Percentiles rank a stretch among this genome's conserved stretches.
phyloP scores from a whole-genome alignment of 1,140 invertebrate species.

The Solenopsis fugax region DNA sequence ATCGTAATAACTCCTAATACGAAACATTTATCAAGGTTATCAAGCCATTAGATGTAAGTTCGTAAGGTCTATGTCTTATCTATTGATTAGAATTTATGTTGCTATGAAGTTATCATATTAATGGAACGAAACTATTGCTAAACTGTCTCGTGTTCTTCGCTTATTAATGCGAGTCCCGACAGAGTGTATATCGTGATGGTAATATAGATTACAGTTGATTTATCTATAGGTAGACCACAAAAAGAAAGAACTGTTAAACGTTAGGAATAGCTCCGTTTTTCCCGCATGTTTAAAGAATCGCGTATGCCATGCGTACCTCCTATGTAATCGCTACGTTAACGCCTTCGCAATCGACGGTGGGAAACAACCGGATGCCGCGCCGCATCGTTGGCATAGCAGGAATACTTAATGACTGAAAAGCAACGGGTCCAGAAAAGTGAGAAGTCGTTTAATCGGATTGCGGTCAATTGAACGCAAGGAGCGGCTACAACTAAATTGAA shows the following conservation, averaged over 20 bases:
- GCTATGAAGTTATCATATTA: constrained; percentile 1
- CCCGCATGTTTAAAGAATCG: constrained; percentile 21
- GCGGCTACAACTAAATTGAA: neutral
- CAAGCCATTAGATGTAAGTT: neutral
- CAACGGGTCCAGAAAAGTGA: constrained; percentile 61
- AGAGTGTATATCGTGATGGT: neutral
- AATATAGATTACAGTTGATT: constrained; percentile 12
- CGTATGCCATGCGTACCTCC: constrained; percentile 42
- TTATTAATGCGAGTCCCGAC: neutral
- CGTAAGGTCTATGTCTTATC: neutral
- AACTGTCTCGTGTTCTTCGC: neutral
- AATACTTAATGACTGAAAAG: constrained; percentile 66
- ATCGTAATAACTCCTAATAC: neutral
- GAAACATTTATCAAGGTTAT: constrained; percentile 8
- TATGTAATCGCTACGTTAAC: constrained; percentile 65
- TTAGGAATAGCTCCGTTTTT: neutral
- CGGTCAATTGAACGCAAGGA: neutral
- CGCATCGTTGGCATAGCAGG: constrained; percentile 72
- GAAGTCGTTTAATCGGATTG: constrained; percentile 34
- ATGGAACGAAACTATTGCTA: neutral
- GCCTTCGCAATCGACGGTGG: constrained; percentile 68
- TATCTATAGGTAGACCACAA: neutral
- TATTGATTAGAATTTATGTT: constrained; percentile 25
- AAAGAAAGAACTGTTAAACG: neutral
- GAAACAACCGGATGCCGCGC: constrained; percentile 73